These are phyloP conservation scores for Ramphastos sulfuratus DNA, from an alignment of 2,113 vertebrate genomes.

Conservation along the genomic window DNA sequence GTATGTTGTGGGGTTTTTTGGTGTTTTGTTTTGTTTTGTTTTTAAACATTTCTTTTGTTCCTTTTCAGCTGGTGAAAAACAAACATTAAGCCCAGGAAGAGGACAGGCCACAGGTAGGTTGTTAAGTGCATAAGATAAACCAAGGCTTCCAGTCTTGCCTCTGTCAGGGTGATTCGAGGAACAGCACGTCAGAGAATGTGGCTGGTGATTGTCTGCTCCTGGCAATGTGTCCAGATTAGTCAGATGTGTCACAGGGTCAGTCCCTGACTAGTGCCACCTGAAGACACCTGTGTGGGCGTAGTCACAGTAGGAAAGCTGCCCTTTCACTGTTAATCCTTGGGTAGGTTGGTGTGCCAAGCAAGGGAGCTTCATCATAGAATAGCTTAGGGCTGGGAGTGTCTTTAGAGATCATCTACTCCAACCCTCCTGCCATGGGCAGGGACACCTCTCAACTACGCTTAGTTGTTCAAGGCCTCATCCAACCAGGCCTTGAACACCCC, in stretches of 20 bases:
- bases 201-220: accelerated
- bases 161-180: not conserved
- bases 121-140: not conserved
- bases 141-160: not conserved
- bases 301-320: not conserved
- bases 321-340: not conserved
- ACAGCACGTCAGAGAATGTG: not conserved
- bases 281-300: not conserved
- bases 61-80: not conserved
- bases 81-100: not conserved
- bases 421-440: too few relatives aligned
- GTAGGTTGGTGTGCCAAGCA: not conserved
- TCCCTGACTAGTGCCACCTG: not conserved
- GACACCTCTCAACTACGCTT: too few relatives aligned
- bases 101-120: accelerated
- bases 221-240: not conserved
- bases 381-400: too few relatives aligned
- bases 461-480: too few relatives aligned
- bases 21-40: not conserved
- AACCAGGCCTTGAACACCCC: too few relatives aligned
- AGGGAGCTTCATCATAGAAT: not conserved
- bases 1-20: too few relatives aligned
- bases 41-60: not conserved
- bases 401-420: too few relatives aligned
- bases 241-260: not conserved